Percentiles rank a stretch among this genome's conserved stretches.
Evolutionary conservation across 2,113 vertebrate genomes (phyloP).

Genomic region (Carollia perspicillata): DNA sequence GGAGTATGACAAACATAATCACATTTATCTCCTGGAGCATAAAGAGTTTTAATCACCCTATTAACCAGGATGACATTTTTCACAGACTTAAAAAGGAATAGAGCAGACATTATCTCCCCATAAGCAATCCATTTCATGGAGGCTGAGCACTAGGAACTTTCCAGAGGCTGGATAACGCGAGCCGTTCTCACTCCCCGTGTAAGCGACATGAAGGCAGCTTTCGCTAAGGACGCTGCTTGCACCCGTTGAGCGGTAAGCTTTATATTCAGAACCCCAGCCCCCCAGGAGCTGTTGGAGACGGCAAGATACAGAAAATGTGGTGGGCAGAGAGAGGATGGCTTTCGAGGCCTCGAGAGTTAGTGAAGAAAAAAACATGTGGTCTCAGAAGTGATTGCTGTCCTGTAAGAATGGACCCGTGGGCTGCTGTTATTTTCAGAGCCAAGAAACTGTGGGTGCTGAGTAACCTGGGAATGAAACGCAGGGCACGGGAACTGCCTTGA

Average conservation of each 20-base stretch:
- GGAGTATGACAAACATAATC: conserved; percentile 77
- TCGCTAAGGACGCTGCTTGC: neutral
- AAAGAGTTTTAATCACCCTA: conserved; percentile 79
- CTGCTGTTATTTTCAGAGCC: neutral
- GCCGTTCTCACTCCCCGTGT: conserved; percentile 51
- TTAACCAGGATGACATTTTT: conserved; percentile 80
- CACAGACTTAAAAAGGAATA: conserved; percentile 76
- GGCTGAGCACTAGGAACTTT: conserved; percentile 61
- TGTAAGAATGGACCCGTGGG: neutral
- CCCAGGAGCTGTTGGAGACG: neutral
- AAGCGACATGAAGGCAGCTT: conserved; percentile 59
- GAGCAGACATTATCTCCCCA: conserved; percentile 69
- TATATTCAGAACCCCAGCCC: conserved; percentile 10
- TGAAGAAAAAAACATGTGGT: neutral
- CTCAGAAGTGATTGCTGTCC: neutral
- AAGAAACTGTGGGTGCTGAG: neutral
- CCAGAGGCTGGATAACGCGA: conserved; percentile 17
- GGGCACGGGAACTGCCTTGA: neutral
- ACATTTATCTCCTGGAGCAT: conserved; percentile 77
- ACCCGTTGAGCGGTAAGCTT: conserved; percentile 2
- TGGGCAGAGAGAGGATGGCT: neutral
- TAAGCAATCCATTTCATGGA: conserved; percentile 77
- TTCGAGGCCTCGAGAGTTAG: neutral
- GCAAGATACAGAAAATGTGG: neutral
- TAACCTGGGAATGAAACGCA: neutral